Evolutionary conservation across 2,888 invertebrate species (phyloP), one percentile per base, ranked within the genome.

Genomic region (Chymomyza procnemis): DNA sequence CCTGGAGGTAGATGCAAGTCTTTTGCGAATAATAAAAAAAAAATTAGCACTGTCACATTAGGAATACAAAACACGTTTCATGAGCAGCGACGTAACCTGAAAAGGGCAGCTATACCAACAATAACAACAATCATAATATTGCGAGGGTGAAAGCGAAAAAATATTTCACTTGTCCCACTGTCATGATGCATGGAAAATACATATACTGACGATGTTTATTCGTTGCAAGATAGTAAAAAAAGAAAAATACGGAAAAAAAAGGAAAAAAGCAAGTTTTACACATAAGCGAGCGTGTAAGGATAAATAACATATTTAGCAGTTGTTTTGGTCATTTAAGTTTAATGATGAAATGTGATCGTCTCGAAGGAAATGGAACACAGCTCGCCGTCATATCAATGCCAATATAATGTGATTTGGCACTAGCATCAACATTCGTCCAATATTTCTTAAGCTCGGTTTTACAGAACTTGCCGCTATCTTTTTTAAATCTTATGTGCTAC

Each of bases 161-260:
- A 64, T 69, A 66, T 73, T 68, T 75, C 74, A 70, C 78, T 75
- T 69, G 58, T 9, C 56, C 58, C 19, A 18, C 14, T 54, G 54
- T 22, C 54, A 54, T 22, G 30, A 16, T 14, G 54, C 54, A 22
- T 54, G 56, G 55, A 19, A 56, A 70, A 64, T 59, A 56, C 68
- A 64, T 59, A 65, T 67, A 69, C 74, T 75, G 69, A 73, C 66
- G 61, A 66, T 58, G 59, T 67, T 69, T 61, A 73, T 75, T 73
- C 75, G 12, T 3, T 12, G 34, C 34, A 12, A 12, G 34, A 41
- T 41, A 12, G 34, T 12, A 41, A 41, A n/a, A n/a, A n/a, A n/a
- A n/a, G n/a, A n/a, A n/a, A n/a, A n/a, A n/a, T n/a, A n/a, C n/a
- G n/a, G n/a, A n/a, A n/a, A n/a, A n/a, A n/a, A n/a, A n/a, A 41